Evolutionary conservation across 2,113 vertebrate species (phyloP).

Genomic region (Colius striatus): DNA sequence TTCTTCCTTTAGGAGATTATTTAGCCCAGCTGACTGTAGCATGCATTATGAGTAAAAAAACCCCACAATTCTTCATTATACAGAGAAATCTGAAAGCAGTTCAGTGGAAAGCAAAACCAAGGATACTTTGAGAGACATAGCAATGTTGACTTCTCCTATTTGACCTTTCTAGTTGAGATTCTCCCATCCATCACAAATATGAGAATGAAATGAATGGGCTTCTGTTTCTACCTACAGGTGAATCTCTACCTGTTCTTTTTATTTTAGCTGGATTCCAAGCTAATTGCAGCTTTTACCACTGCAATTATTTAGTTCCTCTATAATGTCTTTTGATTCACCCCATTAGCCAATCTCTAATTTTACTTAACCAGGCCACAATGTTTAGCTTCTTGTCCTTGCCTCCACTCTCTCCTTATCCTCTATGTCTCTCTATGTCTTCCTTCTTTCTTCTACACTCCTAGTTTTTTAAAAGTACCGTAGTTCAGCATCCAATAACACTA

Average conservation of each 20-base stretch:
- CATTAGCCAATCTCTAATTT: constrained; percentile 52
- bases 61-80: not conserved
- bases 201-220: constrained; percentile 18
- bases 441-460: not conserved
- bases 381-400: constrained; percentile 7
- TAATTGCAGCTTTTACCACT: constrained; percentile 44
- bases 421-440: not conserved
- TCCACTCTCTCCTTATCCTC: not conserved
- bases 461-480: not conserved
- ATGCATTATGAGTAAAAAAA: not conserved
- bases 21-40: not conserved
- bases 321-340: constrained; percentile 46
- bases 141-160: not conserved
- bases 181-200: not conserved
- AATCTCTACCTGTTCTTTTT: constrained; percentile 13
- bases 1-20: not conserved
- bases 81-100: not conserved
- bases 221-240: constrained; percentile 11
- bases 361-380: not conserved
- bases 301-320: constrained; percentile 43
- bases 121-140: not conserved
- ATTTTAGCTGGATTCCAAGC: constrained; percentile 1
- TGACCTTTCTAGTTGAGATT: not conserved
- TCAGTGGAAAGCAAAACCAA: not conserved
- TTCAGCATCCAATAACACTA: not conserved